phyloP scores from a whole-genome alignment of 2,888 invertebrate species.

The Ypsolopha scabrella region DNA sequence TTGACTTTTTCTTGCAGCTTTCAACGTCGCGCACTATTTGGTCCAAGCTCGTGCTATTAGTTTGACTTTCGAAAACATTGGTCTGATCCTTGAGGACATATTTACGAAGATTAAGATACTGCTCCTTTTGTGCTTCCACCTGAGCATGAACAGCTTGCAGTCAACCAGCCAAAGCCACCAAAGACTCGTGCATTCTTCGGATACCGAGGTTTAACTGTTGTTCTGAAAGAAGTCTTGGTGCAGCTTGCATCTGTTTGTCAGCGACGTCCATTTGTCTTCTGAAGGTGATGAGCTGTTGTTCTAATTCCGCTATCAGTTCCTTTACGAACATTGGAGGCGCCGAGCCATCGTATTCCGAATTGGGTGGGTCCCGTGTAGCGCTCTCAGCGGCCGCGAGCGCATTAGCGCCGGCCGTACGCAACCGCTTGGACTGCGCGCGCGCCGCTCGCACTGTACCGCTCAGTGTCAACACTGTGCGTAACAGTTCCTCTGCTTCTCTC shows the following conservation, averaged over 20 bases:
- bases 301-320: constrained; percentile 48
- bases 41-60: constrained; percentile 38
- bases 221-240: constrained; percentile 70
- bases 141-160: constrained; percentile 81
- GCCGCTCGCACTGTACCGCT: constrained; percentile 33
- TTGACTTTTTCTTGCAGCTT: constrained; percentile 41
- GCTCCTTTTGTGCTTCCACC: constrained; percentile 86
- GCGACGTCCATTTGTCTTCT: constrained; percentile 58
- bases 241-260: constrained; percentile 58
- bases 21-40: constrained; percentile 51
- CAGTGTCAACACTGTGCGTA: constrained; percentile 35
- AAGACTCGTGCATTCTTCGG: constrained; percentile 85
- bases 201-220: constrained; percentile 82
- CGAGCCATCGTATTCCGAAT: constrained; percentile 44
- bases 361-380: constrained; percentile 36
- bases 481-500: constrained; percentile 37
- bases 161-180: constrained; percentile 89
- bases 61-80: constrained; percentile 76
- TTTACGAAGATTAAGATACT: constrained; percentile 84
- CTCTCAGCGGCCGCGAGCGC: constrained; percentile 51
- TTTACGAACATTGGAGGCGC: constrained; percentile 51
- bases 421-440: constrained; percentile 41
- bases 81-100: constrained; percentile 81
- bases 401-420: constrained; percentile 43
- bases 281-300: constrained; percentile 51